A percentile compares a stretch with the other conserved stretches of the same genome.
Conservation (phyloP, 2,888 invertebrate genomes). For the Drosophila longiperda region DNA sequence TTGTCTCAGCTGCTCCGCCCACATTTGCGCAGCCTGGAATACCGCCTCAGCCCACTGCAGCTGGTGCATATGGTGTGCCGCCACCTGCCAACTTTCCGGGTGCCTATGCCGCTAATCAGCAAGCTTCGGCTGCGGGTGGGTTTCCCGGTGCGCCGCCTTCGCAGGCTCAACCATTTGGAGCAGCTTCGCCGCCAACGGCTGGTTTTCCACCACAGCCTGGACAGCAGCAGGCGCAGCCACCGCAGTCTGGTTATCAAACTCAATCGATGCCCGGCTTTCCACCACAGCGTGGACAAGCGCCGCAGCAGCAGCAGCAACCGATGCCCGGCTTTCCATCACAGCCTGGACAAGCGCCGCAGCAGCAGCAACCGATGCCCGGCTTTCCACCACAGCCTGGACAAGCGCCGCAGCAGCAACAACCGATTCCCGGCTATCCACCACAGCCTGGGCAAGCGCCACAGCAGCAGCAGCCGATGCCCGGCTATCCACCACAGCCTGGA, state of each 20-base stretch:
- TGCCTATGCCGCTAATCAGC: slow-evolving; percentile 35
- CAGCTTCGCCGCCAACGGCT: slow-evolving; percentile 23
- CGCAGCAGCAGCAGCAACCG: slow-evolving; percentile 16
- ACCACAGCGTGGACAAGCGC: slow-evolving; percentile 66
- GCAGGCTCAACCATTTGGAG: slow-evolving; percentile 43
- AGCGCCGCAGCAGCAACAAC: slow-evolving; percentile 2
- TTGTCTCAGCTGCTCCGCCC: slow-evolving; percentile 20
- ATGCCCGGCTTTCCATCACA: slow-evolving; percentile 65
- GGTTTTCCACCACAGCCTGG: slow-evolving; percentile 69
- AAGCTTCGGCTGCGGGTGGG: slow-evolving; percentile 10
- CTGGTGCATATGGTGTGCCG: slow-evolving; percentile 51
- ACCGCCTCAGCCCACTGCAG: slow-evolving; percentile 25
- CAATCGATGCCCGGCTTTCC: slow-evolving; percentile 65
- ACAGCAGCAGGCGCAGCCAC: slow-evolving; percentile 23
- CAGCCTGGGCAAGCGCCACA: slow-evolving; percentile 63
- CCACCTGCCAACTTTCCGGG: slow-evolving; percentile 50
- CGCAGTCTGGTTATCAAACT: slow-evolving; percentile 47
- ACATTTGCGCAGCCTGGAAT: slow-evolving; percentile 25
- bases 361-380: slow-evolving; percentile 8
- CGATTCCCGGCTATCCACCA: slow-evolving; percentile 41
- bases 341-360: slow-evolving; percentile 53
- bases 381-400: slow-evolving; percentile 43
- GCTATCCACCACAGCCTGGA: slow-evolving; percentile 7
- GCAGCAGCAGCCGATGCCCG: not conserved
- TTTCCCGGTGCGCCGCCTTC: slow-evolving; percentile 40